phyloP scores from a whole-genome alignment of 2,888 invertebrate genomes.

The Nomada goodeniana region DNA sequence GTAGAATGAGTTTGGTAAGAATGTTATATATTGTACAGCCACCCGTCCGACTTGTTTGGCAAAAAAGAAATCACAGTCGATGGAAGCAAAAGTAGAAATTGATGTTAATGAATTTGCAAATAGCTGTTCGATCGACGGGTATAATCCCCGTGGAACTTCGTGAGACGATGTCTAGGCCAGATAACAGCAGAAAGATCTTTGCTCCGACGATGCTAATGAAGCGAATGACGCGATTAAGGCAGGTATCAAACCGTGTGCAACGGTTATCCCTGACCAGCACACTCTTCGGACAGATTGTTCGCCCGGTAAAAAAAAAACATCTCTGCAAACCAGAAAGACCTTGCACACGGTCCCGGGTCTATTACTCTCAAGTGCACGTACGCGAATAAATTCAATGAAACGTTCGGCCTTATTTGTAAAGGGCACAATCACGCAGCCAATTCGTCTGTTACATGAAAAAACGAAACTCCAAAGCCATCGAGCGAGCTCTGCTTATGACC shows the following conservation, averaged over 20 bases:
- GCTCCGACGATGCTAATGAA: constrained; percentile 5
- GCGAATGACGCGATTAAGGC: constrained; percentile 17
- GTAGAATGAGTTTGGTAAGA: no score
- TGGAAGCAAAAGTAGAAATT: no score
- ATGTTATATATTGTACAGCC: no score
- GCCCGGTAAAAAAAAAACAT: constrained; percentile 22
- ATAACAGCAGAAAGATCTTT: neutral
- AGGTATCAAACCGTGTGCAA: neutral
- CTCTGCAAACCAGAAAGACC: constrained; percentile 5
- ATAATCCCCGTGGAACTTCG: neutral
- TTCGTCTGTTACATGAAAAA: neutral
- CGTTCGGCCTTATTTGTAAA: neutral
- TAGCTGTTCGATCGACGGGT: neutral
- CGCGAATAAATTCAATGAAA: constrained; percentile 8
- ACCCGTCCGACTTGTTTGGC: neutral
- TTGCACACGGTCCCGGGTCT: constrained; percentile 14
- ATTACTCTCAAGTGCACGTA: constrained; percentile 30
- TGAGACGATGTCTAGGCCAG: neutral
- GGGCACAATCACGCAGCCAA: no score
- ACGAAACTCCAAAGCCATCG: neutral
- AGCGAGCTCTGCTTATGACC: no score
- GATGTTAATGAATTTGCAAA: neutral
- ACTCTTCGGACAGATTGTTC: constrained; percentile 35
- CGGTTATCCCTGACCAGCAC: constrained; percentile 23
- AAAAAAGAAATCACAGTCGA: neutral